Evolutionary conservation across 2,888 invertebrate genomes (phyloP).

Genomic region (Zele albiditarsus): DNA sequence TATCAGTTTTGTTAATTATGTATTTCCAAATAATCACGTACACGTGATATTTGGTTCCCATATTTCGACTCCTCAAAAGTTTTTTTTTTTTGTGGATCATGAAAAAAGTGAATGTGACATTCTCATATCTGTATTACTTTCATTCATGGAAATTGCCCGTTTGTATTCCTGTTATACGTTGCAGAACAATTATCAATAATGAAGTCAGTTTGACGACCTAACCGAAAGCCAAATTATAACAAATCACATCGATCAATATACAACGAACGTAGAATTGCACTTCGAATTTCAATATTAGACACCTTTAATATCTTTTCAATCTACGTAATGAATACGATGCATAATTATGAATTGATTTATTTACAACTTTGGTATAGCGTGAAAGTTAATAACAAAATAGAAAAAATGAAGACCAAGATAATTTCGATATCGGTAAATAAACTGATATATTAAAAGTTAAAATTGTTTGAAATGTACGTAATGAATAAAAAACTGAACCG

Average conservation of each 20-base stretch:
- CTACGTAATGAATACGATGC: background rate
- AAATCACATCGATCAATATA: constrained; percentile 2
- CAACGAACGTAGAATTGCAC: constrained; percentile 17
- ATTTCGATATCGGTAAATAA: background rate
- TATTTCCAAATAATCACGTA: background rate
- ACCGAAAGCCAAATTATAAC: background rate
- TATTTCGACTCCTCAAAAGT: background rate
- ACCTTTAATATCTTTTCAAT: background rate
- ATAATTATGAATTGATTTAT: constrained; percentile 18
- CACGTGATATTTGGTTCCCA: background rate
- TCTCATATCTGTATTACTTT: constrained; percentile 18
- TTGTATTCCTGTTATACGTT: constrained; percentile 1
- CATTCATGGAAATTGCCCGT: constrained; percentile 13
- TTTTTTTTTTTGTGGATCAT: background rate
- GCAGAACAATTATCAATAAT: background rate
- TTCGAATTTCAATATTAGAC: constrained; percentile 12
- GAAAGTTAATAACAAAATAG: background rate
- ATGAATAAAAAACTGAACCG: background rate
- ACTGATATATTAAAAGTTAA: background rate
- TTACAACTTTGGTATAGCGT: constrained; percentile 18
- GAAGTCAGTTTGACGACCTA: background rate
- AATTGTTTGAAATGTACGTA: background rate
- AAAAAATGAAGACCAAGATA: constrained; percentile 4
- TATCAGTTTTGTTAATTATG: background rate
- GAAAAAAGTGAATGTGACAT: background rate